phyloP scores from a whole-genome alignment of 1,140 invertebrate genomes.

The Littorina saxatilis region DNA sequence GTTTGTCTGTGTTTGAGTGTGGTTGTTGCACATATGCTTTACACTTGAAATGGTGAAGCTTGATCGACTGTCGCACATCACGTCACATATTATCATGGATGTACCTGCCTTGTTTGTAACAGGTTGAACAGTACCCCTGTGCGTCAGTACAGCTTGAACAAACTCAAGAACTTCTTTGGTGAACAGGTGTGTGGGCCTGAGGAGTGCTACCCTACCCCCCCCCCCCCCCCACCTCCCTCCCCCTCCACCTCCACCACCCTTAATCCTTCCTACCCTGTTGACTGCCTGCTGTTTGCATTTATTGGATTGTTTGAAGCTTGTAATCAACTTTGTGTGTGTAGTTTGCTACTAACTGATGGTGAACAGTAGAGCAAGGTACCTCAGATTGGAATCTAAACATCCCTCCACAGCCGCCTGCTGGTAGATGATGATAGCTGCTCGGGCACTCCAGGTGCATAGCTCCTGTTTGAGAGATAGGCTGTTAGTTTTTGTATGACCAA shows the following conservation, averaged over 20 bases:
- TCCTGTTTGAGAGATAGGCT: too few species aligned
- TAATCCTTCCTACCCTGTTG: neutral
- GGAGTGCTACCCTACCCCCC: neutral
- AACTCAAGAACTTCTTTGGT: conserved; percentile 77
- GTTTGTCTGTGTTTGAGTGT: too few species aligned
- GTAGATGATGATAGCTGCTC: too few species aligned
- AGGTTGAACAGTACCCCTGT: conserved; percentile 56
- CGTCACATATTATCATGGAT: neutral
- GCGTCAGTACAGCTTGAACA: conserved; percentile 65
- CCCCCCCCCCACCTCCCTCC: neutral
- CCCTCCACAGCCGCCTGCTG: too few species aligned
- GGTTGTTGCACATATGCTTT: conserved; percentile 12
- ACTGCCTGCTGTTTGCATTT: neutral
- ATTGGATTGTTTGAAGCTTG: neutral
- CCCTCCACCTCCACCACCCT: neutral
- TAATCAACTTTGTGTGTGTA: too few species aligned
- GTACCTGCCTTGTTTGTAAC: neutral
- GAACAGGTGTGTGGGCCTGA: conserved; percentile 71
- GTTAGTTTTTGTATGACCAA: too few species aligned
- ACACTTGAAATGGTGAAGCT: neutral
- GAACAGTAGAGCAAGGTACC: too few species aligned
- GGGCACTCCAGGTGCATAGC: too few species aligned
- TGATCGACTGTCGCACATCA: neutral
- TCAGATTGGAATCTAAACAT: too few species aligned
- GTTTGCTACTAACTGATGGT: too few species aligned